These are phyloP conservation scores for Hyphantria cunea DNA, from an alignment of 1,140 invertebrate species.

Conservation along the genomic window DNA sequence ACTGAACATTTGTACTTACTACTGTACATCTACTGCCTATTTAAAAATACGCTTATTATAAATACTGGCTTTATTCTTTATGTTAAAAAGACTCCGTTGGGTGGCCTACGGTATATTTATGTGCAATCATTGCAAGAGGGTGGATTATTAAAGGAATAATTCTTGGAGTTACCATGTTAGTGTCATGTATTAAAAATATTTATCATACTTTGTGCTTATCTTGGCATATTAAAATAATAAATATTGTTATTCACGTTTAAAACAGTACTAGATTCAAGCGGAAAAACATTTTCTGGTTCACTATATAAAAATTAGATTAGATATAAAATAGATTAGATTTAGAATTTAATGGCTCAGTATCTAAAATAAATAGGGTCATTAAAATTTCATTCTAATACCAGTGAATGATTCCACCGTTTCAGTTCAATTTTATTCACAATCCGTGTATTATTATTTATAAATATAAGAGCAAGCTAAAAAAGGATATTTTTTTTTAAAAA, in stretches of 20 bases:
- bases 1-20: too few relatives aligned
- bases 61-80: neutral
- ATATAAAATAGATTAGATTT: too few relatives aligned
- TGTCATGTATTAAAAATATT: constrained; percentile 41
- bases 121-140: constrained; percentile 34
- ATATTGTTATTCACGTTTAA: constrained; percentile 8
- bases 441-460: too few relatives aligned
- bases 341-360: too few relatives aligned
- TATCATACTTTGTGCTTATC: constrained; percentile 21
- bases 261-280: neutral
- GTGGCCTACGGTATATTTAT: constrained; percentile 32
- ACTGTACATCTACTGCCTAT: too few relatives aligned
- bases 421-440: too few relatives aligned
- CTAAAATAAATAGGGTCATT: neutral
- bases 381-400: too few relatives aligned
- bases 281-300: constrained; percentile 1
- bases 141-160: constrained; percentile 46
- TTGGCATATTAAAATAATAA: constrained; percentile 17
- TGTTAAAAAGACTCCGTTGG: neutral
- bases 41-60: too few relatives aligned
- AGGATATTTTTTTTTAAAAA: too few relatives aligned
- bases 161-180: constrained; percentile 38
- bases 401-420: too few relatives aligned
- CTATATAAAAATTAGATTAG: too few relatives aligned
- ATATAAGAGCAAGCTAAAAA: too few relatives aligned